Evolutionary conservation across 2,888 invertebrate genomes (phyloP).

Genomic region (Harpalus rubripes): DNA sequence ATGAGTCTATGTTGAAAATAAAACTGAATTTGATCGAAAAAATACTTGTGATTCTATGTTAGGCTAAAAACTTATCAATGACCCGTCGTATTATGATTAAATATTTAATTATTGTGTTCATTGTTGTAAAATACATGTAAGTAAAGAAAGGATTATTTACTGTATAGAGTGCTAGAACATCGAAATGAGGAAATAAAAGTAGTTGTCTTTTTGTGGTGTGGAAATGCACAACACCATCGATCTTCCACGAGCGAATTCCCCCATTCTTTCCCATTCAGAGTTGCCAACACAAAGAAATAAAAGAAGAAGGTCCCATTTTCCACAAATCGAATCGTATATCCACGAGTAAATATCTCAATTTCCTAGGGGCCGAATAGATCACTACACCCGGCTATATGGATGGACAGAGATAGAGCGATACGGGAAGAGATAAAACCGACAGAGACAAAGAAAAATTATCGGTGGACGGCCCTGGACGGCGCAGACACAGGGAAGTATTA

Average conservation of each 20-base stretch:
- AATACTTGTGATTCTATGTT: too few species aligned
- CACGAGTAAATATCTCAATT: constrained; percentile 61
- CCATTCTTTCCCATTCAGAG: constrained; percentile 44
- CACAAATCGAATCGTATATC: constrained; percentile 63
- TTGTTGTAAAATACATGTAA: too few species aligned
- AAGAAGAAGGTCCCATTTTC: constrained; percentile 57
- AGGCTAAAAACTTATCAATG: too few species aligned
- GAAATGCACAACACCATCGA: constrained; percentile 47
- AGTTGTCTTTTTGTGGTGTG: not conserved
- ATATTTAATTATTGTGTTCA: too few species aligned
- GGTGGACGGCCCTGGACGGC: not conserved
- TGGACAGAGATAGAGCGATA: not conserved
- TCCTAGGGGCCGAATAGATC: constrained; percentile 57
- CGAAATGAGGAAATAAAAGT: not conserved
- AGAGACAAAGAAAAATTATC: not conserved
- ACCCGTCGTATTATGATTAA: too few species aligned
- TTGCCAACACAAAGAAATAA: constrained; percentile 58
- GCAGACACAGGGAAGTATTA: not conserved
- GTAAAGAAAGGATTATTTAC: too few species aligned
- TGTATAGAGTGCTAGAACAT: not conserved
- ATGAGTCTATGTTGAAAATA: too few species aligned
- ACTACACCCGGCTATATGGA: not conserved
- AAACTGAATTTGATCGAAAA: too few species aligned
- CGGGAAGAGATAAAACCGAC: not conserved
- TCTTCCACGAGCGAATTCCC: constrained; percentile 41